Percentiles rank a stretch among this genome's conserved stretches.
Evolutionary conservation across 2,888 invertebrate genomes (phyloP).

Genomic region (Drosophila silvestris): DNA sequence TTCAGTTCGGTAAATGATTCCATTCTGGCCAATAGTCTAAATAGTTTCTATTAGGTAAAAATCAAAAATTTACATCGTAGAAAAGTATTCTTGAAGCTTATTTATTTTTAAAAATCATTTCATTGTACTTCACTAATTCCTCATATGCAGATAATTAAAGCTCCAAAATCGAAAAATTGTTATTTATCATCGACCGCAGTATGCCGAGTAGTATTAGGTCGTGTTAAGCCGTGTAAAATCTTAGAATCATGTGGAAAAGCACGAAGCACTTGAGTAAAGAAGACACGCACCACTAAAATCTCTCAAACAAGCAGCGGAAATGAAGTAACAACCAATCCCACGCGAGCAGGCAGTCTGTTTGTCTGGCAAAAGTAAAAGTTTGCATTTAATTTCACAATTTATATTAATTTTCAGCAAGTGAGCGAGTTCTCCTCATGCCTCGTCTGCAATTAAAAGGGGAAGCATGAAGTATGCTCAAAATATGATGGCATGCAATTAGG

Average conservation of each 20-base stretch:
- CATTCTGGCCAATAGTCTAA: not conserved
- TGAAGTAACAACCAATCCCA: constrained; percentile 13
- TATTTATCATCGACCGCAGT: not conserved
- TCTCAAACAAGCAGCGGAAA: constrained; percentile 13
- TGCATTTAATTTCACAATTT: constrained; percentile 74
- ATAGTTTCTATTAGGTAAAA: not conserved
- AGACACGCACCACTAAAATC: not conserved
- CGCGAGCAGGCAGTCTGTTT: constrained; percentile 9
- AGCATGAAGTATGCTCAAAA: constrained; percentile 47
- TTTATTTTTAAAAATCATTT: not conserved
- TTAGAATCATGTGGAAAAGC: not conserved
- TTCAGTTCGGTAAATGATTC: not conserved
- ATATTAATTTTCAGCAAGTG: constrained; percentile 73
- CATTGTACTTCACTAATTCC: not conserved
- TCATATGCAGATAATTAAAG: not conserved
- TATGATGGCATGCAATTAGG: constrained; percentile 73
- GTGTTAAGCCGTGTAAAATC: not conserved
- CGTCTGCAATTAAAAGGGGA: constrained; percentile 44
- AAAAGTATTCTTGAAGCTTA: not conserved
- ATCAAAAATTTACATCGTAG: fast-evolving
- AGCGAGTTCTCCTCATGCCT: constrained; percentile 2
- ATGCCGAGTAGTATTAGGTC: not conserved
- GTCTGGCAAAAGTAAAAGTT: constrained; percentile 70
- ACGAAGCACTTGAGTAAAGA: not conserved
- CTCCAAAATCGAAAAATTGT: not conserved